Base-by-base conservation (phyloP, 2,113 vertebrate genomes). In the Xerus inauris region DNA sequence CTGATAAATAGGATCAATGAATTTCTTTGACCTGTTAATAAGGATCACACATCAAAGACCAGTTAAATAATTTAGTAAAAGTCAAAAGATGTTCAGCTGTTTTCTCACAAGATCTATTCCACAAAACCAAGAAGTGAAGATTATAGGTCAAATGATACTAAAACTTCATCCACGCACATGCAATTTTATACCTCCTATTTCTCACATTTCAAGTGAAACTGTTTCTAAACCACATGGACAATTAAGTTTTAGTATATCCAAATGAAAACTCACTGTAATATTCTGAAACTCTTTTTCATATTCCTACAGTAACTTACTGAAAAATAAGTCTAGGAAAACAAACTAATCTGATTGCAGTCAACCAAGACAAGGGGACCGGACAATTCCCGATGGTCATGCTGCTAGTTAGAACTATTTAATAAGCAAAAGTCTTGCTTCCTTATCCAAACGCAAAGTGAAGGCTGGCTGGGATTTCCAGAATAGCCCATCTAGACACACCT, bases 1-100 rank as follows among this genome's bases (percentile, higher is more conserved):
- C 97, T 99, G 99, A 96, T 99, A 99, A 83, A 99, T 71, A 1
- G 99, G 99, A 88, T 99, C 98, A 20, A 99, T 99, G 49, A 98
- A 97, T 88, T 98, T 98, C 96, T 99, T 99, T 38, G 99, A 99
- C 97, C 99, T 99, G 97, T 88, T 20, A 80, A 96, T 30, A 94
- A 62, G 54, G 75, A 97, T 67, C 40, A 81, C n/a, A 91, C 79
- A 91, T 88, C 77, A 49, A 91, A 79, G 90, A 89, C 81, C 91
- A 67, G 51, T 54, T 79, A 45, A 81, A 54, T 1, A 76, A 5
- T 42, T 47, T 13, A 75, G 30, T 7, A 8, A 42, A 67, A 49
- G 26, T 87, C 65, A 92, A 19, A 84, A 17, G 2, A 13, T 49
- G 32, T 35, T 76, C 64, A 14, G 35, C 35, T 77, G 73, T 87